A percentile compares a stretch with the other conserved stretches of the same genome.
These are phyloP conservation scores for Stenotaenia linearis DNA, from an alignment of 2,888 invertebrate genomes.

Conservation along the genomic window DNA sequence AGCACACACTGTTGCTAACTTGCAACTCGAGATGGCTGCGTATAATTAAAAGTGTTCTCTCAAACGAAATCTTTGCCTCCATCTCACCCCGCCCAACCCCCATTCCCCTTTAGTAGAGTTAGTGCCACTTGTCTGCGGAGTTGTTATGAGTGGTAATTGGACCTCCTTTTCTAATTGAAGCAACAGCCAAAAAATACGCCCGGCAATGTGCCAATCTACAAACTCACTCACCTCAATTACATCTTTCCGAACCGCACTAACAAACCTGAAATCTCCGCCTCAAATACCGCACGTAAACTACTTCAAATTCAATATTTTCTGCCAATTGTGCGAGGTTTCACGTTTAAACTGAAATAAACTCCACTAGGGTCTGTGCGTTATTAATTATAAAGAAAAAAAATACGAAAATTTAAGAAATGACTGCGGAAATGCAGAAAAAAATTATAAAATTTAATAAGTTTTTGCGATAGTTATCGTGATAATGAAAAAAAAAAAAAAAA, in stretches of 20 bases:
- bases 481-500: too few species aligned
- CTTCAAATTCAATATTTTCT: too few species aligned
- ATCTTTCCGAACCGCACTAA: neutral
- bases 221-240: neutral
- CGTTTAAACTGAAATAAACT: too few species aligned
- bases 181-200: neutral
- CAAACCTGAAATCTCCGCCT: neutral
- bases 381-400: too few species aligned
- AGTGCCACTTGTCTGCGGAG: neutral
- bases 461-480: too few species aligned
- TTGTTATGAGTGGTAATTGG: neutral
- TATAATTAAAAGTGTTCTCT: neutral
- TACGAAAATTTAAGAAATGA: too few species aligned
- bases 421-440: too few species aligned
- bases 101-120: neutral
- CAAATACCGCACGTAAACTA: too few species aligned
- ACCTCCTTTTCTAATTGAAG: neutral
- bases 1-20: neutral
- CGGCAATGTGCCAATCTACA: neutral
- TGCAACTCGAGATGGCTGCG: neutral
- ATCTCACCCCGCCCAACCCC: neutral
- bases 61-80: neutral
- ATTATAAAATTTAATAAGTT: too few species aligned
- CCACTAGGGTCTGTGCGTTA: too few species aligned
- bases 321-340: too few species aligned